Evolutionary conservation across 2,113 vertebrate genomes (phyloP), one percentile per base, ranked within the genome.

Genomic region (Deroptyus accipitrinus): DNA sequence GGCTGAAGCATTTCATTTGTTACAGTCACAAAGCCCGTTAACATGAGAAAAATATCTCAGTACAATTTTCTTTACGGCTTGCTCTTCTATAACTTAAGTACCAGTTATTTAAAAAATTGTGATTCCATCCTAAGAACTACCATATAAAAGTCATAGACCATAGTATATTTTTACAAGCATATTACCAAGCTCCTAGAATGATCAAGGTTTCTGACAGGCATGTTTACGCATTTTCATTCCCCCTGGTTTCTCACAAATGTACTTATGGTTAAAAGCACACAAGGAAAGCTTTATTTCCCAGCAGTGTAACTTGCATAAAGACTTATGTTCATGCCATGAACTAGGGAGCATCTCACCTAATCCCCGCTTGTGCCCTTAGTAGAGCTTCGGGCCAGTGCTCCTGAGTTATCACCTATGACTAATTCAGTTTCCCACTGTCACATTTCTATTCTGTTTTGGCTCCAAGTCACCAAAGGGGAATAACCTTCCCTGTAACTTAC

Each of bases 131-230:
- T 49, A 42, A 87, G 83, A 87, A 20, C 62, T 74, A 48, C 59
- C 48, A 31, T n/a, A 85, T 52, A 93, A 95, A 93, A 97, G 57
- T 84, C 75, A 27, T 1, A 82, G 84, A 77, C 84, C 70, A n/a
- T 17, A 33, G 52, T 49, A 22, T 63, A 80, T 87, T 95, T 97
- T 93, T 94, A 92, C 91, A 95, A 68, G 67, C 49, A 51, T 48
- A 37, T 79, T 62, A 57, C 37, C 66, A 85, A 87, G 66, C 59
- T 90, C 78, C 35, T 1, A 2, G 78, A 15, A 70, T 52, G 89
- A 73, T 90, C 62, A 57, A 62, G 48, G 10, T 59, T 94, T 83
- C 83, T 31, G 42, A 75, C 37, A 68, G 86, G 39, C 64, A 74
- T 66, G 23, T 19, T 86, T 70, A 61, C 48, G 35, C 19, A 4